Evolutionary conservation across 2,113 vertebrate genomes (phyloP).

Genomic region (Callorhinus ursinus): DNA sequence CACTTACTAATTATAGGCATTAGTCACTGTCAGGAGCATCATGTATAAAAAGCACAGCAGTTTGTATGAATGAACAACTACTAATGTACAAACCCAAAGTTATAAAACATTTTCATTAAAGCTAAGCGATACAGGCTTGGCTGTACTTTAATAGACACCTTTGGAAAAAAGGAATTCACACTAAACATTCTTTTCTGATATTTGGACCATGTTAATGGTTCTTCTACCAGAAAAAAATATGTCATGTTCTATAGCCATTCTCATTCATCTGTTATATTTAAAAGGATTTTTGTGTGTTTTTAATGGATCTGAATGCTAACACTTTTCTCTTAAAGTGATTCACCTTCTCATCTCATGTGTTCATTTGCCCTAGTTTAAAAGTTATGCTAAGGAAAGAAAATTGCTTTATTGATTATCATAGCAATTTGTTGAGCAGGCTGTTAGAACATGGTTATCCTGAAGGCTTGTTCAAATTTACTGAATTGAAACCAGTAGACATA

Average conservation of each 20-base stretch:
- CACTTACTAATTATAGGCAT: background rate
- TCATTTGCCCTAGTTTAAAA: constrained; percentile 47
- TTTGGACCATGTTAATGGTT: background rate
- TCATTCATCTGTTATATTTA: background rate
- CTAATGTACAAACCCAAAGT: constrained; percentile 9
- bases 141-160: background rate
- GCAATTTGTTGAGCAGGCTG: background rate
- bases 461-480: constrained; percentile 32
- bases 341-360: background rate
- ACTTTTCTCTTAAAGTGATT: constrained; percentile 27
- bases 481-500: background rate
- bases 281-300: background rate
- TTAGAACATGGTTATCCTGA: constrained; percentile 41
- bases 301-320: background rate
- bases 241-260: background rate
- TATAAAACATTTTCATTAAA: background rate
- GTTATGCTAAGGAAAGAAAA: constrained; percentile 37
- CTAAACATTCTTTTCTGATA: background rate
- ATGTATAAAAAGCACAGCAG: background rate
- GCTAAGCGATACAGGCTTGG: background rate
- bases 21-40: background rate
- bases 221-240: background rate
- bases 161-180: background rate
- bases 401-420: constrained; percentile 21
- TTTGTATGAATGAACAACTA: background rate